A percentile compares a stretch with the other conserved stretches of the same genome.
Conservation (phyloP, 2,888 invertebrate genomes). For the Rhagonycha fulva region DNA sequence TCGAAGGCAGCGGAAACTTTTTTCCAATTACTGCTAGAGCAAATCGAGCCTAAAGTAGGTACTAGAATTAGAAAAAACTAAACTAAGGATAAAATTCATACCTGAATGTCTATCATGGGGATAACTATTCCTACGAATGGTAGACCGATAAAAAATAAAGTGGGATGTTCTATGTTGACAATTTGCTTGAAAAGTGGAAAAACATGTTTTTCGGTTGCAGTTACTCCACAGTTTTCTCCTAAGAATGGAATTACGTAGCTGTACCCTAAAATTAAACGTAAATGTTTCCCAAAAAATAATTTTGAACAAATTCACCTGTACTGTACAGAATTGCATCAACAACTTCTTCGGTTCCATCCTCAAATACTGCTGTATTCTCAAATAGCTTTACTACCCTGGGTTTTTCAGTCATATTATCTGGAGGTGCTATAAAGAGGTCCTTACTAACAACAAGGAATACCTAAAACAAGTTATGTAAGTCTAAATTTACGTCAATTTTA, state of each 20-base stretch:
- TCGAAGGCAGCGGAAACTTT: conserved; percentile 62
- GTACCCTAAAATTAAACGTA: conserved; percentile 55
- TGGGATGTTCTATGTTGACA: conserved; percentile 78
- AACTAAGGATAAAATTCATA: background rate
- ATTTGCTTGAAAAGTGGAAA: conserved; percentile 85
- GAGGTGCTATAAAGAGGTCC: conserved; percentile 43
- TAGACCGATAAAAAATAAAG: conserved; percentile 82
- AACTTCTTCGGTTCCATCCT: conserved; percentile 62
- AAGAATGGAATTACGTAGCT: conserved; percentile 58
- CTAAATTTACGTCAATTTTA: background rate
- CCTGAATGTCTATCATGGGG: conserved; percentile 52
- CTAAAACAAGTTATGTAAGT: conserved; percentile 34
- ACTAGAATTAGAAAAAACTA: background rate
- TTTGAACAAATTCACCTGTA: conserved; percentile 61
- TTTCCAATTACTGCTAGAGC: conserved; percentile 64
- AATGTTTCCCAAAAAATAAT: background rate
- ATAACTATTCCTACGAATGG: conserved; percentile 84
- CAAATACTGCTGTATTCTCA: conserved; percentile 57
- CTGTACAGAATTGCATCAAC: conserved; percentile 72
- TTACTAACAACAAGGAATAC: conserved; percentile 35
- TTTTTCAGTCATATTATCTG: conserved; percentile 59
- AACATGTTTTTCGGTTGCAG: conserved; percentile 75
- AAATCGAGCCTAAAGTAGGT: conserved; percentile 63
- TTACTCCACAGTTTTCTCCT: conserved; percentile 65
- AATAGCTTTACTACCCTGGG: conserved; percentile 59